These are phyloP conservation scores for Anthopleura xanthogrammica DNA, from an alignment of 92 coral and sea anemone genomes.

Conservation along the genomic window DNA sequence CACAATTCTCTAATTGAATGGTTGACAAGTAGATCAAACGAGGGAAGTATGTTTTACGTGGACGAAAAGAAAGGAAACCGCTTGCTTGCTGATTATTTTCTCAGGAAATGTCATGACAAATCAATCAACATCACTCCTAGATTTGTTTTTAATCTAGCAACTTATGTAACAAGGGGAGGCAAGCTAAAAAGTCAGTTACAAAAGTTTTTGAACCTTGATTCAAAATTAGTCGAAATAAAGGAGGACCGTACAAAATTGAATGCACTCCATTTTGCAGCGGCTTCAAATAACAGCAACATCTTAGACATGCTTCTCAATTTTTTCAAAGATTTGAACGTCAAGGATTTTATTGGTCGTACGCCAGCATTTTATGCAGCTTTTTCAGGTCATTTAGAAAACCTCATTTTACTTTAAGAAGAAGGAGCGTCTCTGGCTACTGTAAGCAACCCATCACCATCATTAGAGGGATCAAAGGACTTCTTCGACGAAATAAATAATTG, in stretches of 20 bases:
- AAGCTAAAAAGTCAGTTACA: slow-evolving; percentile 7
- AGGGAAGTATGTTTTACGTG: slow-evolving; percentile 48
- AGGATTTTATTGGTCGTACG: slow-evolving; percentile 53
- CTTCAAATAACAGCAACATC: slow-evolving; percentile 15
- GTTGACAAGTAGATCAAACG: slow-evolving; percentile 50
- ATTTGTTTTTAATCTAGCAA: slow-evolving; percentile 43
- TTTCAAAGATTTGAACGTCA: slow-evolving; percentile 44
- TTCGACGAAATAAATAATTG: slow-evolving; percentile 27
- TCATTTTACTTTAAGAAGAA: slow-evolving; percentile 37
- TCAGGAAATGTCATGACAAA: slow-evolving; percentile 16
- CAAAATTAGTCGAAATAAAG: slow-evolving; percentile 28
- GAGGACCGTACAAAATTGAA: slow-evolving; percentile 38
- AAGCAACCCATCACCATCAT: background rate
- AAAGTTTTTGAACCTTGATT: slow-evolving; percentile 25
- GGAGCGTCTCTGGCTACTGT: slow-evolving; percentile 41
- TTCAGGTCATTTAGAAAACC: slow-evolving; percentile 50
- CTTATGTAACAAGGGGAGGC: slow-evolving; percentile 48
- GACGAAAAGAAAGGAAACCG: slow-evolving; percentile 56
- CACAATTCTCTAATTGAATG: slow-evolving; percentile 71
- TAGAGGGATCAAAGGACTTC: background rate
- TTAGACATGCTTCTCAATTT: slow-evolving; percentile 33
- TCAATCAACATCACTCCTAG: background rate
- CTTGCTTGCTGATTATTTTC: slow-evolving; percentile 43
- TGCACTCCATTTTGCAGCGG: slow-evolving; percentile 58
- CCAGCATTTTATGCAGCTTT: slow-evolving; percentile 71